phyloP scores from a whole-genome alignment of 2,797 vertebrate species.

The Alosa sapidissima region DNA sequence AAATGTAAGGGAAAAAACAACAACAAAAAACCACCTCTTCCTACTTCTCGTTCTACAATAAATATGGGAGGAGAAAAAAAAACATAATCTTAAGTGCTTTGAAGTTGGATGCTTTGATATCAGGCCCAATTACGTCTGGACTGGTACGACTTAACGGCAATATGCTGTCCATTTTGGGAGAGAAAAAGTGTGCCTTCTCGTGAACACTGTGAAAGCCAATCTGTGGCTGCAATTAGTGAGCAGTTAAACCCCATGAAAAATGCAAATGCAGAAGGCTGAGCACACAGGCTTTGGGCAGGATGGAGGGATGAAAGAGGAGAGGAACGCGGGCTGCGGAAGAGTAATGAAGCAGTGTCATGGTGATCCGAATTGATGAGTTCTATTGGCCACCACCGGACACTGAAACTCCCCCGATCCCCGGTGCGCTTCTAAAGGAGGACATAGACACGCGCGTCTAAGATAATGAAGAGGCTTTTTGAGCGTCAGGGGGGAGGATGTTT shows the following conservation, averaged over 20 bases:
- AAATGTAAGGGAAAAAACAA: background rate
- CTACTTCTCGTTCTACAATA: conserved; percentile 38
- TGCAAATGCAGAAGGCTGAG: conserved; percentile 2
- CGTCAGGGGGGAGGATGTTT: background rate
- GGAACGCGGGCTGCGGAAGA: background rate
- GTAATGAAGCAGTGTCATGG: background rate
- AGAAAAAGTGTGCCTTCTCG: conserved; percentile 23
- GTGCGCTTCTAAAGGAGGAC: background rate
- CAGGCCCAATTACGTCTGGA: conserved; percentile 39
- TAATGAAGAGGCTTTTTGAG: background rate
- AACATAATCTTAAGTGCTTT: conserved; percentile 39
- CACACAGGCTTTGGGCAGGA: background rate
- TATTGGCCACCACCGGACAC: background rate
- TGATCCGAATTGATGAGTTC: background rate
- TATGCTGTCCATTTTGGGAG: conserved; percentile 30
- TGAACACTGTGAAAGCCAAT: conserved; percentile 31
- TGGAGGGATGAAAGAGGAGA: background rate
- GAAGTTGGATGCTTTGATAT: conserved; percentile 48
- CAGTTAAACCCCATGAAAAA: conserved; percentile 14
- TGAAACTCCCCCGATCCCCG: background rate
- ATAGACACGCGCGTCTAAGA: background rate
- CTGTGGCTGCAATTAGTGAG: conserved; percentile 35
- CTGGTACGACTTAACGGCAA: conserved; percentile 37
- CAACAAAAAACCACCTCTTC: conserved; percentile 26
- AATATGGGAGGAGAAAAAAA: conserved; percentile 25